Evolutionary conservation across 1,140 invertebrate genomes (phyloP).

Genomic region (Choristoneura fumiferana): DNA sequence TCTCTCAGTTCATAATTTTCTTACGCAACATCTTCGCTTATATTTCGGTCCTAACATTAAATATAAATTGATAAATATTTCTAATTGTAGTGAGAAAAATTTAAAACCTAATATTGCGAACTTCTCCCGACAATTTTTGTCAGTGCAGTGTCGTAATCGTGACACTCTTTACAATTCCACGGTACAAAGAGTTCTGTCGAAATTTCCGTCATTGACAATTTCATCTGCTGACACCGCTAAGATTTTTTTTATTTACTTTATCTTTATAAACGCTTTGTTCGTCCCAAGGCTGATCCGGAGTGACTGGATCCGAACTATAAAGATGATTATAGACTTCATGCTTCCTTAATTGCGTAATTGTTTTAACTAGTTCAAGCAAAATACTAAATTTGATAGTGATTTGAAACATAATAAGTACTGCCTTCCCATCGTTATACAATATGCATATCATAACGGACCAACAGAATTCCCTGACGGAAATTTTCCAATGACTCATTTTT

Average conservation of each 20-base stretch:
- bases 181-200: background rate
- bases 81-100: too few species aligned
- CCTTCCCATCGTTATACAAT: too few species aligned
- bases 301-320: background rate
- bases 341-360: background rate
- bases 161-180: background rate
- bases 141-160: background rate
- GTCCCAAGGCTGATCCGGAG: background rate
- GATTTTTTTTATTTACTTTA: background rate
- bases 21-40: too few species aligned
- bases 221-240: background rate
- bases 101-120: too few species aligned
- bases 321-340: background rate
- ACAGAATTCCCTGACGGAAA: background rate
- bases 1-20: too few species aligned
- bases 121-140: background rate
- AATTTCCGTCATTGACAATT: slow-evolving; percentile 7
- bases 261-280: slow-evolving; percentile 5
- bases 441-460: background rate
- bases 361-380: background rate
- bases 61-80: too few species aligned
- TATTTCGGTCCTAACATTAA: too few species aligned
- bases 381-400: background rate
- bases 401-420: background rate
- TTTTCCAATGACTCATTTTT: slow-evolving; percentile 3